Evolutionary conservation across 2,797 vertebrate genomes (phyloP).

Genomic region (Sebastes alutus): DNA sequence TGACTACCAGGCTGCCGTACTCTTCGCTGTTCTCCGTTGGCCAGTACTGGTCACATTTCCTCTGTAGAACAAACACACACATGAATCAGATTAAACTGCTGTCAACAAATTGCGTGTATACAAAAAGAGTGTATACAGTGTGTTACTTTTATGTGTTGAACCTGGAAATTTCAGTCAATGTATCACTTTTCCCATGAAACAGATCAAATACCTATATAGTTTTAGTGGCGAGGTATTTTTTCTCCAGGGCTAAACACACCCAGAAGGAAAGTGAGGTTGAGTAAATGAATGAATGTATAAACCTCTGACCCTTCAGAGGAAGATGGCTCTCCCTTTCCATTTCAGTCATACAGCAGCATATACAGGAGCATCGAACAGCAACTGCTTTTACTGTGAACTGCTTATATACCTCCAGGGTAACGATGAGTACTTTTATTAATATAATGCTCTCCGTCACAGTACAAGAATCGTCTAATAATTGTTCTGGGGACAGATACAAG

Average conservation of each 20-base stretch:
- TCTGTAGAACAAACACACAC: conserved; percentile 70
- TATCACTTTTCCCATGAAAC: background rate
- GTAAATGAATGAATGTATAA: background rate
- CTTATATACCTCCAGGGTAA: background rate
- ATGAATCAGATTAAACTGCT: background rate
- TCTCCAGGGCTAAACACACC: background rate
- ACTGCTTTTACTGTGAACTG: background rate
- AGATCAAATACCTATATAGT: background rate
- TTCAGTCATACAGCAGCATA: background rate
- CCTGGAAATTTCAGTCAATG: background rate
- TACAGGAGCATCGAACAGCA: background rate
- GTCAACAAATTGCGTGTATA: background rate
- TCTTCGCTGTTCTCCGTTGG: conserved; percentile 93
- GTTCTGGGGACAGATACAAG: background rate
- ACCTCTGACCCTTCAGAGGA: background rate
- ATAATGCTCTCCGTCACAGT: background rate
- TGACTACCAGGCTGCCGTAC: conserved; percentile 91
- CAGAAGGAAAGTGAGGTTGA: background rate
- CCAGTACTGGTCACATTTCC: conserved; percentile 97
- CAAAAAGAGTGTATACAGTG: background rate
- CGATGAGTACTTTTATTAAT: background rate
- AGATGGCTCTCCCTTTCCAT: background rate
- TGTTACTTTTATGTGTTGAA: background rate
- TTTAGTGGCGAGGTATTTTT: background rate
- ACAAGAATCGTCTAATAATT: background rate